phyloP scores from a whole-genome alignment of 2,113 vertebrate species.

The Neogobius melanostomus region DNA sequence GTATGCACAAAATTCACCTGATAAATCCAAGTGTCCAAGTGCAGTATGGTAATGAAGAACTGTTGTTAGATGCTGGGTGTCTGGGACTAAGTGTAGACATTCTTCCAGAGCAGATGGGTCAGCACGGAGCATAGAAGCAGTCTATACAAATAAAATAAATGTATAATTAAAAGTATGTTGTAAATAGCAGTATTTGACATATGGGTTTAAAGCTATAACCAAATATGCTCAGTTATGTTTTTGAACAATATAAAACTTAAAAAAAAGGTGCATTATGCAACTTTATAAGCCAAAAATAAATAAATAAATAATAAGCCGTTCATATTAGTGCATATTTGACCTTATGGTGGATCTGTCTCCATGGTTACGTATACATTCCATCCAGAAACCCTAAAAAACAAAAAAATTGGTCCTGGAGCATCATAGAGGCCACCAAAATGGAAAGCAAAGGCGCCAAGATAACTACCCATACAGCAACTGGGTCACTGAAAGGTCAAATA shows the following conservation, averaged over 20 bases:
- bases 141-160: constrained; percentile 38
- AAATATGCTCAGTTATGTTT: neutral
- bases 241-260: neutral
- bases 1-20: constrained; percentile 42
- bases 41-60: constrained; percentile 65
- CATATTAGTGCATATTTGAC: too few species aligned
- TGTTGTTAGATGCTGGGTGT: constrained; percentile 58
- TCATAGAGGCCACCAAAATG: too few species aligned
- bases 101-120: constrained; percentile 69
- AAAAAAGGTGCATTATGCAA: neutral
- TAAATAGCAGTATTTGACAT: neutral
- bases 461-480: too few species aligned
- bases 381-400: too few species aligned
- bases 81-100: constrained; percentile 65
- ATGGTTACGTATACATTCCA: too few species aligned
- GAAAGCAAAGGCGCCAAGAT: too few species aligned
- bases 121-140: constrained; percentile 59
- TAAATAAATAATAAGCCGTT: too few species aligned
- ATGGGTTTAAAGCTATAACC: neutral
- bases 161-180: neutral
- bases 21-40: constrained; percentile 56
- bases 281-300: too few species aligned
- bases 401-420: too few species aligned
- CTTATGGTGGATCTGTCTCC: too few species aligned
- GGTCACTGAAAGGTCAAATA: too few species aligned